These are phyloP conservation scores for Drosophila paramelanica DNA, from an alignment of 2,888 invertebrate species.

Conservation along the genomic window DNA sequence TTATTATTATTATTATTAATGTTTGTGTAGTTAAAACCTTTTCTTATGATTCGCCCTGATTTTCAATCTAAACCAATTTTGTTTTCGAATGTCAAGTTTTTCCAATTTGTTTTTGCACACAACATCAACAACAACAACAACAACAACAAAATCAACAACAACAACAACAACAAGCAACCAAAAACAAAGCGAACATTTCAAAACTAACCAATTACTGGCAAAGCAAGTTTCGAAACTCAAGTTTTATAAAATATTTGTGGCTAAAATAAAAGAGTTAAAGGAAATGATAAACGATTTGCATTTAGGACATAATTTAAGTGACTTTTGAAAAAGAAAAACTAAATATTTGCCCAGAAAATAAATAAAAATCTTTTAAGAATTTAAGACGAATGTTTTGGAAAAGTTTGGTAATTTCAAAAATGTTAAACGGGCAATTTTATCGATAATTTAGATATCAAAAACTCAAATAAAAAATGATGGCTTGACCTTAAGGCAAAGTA, in stretches of 20 bases:
- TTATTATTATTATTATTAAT: slow-evolving; percentile 6
- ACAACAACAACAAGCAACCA: slow-evolving; percentile 41
- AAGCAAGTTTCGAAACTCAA: slow-evolving; percentile 68
- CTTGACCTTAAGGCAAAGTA: slow-evolving; percentile 50
- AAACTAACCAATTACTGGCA: slow-evolving; percentile 56
- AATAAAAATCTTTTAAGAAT: slow-evolving; percentile 20
- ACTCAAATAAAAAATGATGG: slow-evolving; percentile 45
- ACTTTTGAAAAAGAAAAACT: slow-evolving; percentile 41
- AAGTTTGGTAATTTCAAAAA: slow-evolving; percentile 41
- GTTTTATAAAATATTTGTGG: slow-evolving; percentile 65
- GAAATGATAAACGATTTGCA: slow-evolving; percentile 44
- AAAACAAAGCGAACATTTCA: slow-evolving; percentile 48
- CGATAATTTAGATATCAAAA: slow-evolving; percentile 40
- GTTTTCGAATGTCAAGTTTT: slow-evolving; percentile 36
- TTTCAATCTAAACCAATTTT: slow-evolving; percentile 80
- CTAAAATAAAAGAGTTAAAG: slow-evolving; percentile 50
- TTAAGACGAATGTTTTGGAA: slow-evolving; percentile 40
- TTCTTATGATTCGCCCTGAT: slow-evolving; percentile 34
- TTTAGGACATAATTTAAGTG: slow-evolving; percentile 39
- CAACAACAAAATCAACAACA: slow-evolving; percentile 37
- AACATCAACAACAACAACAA: slow-evolving; percentile 59
- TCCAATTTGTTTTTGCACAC: slow-evolving; percentile 56
- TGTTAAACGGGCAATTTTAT: slow-evolving; percentile 19
- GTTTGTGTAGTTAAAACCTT: slow-evolving; percentile 13
- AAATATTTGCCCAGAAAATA: slow-evolving; percentile 11